phyloP scores from a whole-genome alignment of 2,888 invertebrate species.

The Coenonympha arcania region DNA sequence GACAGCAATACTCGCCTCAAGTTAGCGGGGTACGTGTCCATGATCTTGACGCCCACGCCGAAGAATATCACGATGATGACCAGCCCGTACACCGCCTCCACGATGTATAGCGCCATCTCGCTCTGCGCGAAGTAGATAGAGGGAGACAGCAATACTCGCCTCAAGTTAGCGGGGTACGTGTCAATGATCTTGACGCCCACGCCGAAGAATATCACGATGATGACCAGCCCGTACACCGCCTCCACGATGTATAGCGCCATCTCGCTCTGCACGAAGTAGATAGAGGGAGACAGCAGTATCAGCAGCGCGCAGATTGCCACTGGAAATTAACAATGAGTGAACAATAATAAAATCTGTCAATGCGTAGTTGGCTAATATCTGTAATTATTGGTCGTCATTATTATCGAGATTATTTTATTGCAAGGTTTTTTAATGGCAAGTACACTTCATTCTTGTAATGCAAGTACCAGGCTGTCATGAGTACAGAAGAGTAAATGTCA shows the following conservation, averaged over 20 bases:
- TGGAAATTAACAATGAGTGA: no score
- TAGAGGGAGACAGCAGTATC: constrained; percentile 60
- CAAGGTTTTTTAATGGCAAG: no score
- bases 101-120: background rate
- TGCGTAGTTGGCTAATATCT: no score
- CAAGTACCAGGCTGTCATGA: no score
- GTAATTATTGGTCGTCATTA: no score
- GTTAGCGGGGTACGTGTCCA: constrained; percentile 74
- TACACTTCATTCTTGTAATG: no score
- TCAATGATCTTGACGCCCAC: constrained; percentile 69
- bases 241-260: constrained; percentile 62
- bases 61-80: constrained; percentile 66
- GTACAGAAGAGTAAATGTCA: no score
- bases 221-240: constrained; percentile 60
- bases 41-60: constrained; percentile 61
- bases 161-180: constrained; percentile 73
- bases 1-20: constrained; percentile 67
- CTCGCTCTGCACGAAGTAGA: constrained; percentile 58
- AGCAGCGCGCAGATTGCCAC: constrained; percentile 55
- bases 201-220: constrained; percentile 66
- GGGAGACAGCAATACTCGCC: constrained; percentile 39
- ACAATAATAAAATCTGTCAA: no score
- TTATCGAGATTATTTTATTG: no score
- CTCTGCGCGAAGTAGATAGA: background rate
- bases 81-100: constrained; percentile 47